phyloP scores from a whole-genome alignment of 2,797 vertebrate species.

The Myiothlypis coronata region DNA sequence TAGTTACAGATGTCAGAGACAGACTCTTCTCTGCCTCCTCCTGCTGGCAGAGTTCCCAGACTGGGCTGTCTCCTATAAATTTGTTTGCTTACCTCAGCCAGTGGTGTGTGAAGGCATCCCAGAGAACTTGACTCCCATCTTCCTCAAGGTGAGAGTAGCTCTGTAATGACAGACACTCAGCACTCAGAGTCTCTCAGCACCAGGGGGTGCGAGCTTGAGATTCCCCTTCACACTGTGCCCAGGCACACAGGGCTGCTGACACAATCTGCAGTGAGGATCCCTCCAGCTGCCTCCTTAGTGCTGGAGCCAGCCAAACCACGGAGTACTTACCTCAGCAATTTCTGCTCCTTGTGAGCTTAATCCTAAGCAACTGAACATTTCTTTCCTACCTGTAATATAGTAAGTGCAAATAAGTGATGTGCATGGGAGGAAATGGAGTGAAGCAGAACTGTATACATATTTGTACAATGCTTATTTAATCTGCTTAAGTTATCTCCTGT shows the following conservation, averaged over 20 bases:
- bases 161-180: background rate
- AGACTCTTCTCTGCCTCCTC: background rate
- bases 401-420: background rate
- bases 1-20: background rate
- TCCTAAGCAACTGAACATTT: background rate
- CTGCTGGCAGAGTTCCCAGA: constrained; percentile 16
- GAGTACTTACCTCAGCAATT: background rate
- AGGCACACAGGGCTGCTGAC: background rate
- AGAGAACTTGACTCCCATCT: background rate
- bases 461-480: background rate
- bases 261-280: background rate
- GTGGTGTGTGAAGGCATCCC: background rate
- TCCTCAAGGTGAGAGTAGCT: background rate
- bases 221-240: background rate
- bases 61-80: background rate
- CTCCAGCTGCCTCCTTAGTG: background rate
- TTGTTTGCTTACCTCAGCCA: background rate
- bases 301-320: background rate
- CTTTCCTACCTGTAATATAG: background rate
- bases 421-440: background rate
- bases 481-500: background rate
- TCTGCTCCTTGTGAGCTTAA: background rate
- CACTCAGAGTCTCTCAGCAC: background rate
- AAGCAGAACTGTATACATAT: background rate
- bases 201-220: background rate